These are phyloP conservation scores for Liopterus haemorrhoidalis DNA, from an alignment of 2,888 invertebrate genomes.

Conservation along the genomic window DNA sequence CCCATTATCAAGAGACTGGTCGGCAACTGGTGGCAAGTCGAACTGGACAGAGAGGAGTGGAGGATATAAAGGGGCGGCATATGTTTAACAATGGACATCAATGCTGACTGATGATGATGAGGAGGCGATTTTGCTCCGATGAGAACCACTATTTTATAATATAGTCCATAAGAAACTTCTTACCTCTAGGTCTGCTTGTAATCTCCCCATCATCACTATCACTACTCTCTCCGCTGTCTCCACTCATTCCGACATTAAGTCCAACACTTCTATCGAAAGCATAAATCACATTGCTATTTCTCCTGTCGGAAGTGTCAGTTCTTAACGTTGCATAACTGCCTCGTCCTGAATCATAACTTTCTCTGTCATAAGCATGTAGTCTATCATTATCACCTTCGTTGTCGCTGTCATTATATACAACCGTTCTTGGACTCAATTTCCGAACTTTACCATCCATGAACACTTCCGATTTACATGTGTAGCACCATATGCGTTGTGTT, in stretches of 20 bases:
- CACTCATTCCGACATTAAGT: conserved; percentile 42
- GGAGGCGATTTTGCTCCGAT: conserved; percentile 5
- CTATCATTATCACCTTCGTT: conserved; percentile 34
- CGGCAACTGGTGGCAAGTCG: no score
- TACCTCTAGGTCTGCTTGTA: conserved; percentile 37
- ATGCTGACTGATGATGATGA: conserved; percentile 1
- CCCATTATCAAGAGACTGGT: no score
- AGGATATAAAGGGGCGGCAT: no score
- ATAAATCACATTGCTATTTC: conserved; percentile 10
- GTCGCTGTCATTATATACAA: conserved; percentile 35
- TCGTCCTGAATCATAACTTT: conserved; percentile 39
- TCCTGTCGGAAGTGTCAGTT: conserved; percentile 28
- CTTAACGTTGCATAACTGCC: conserved; percentile 41
- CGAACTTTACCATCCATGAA: conserved; percentile 50
- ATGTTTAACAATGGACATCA: background rate
- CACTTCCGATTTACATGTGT: conserved; percentile 77
- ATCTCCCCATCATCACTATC: conserved; percentile 44
- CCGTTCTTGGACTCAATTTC: conserved; percentile 41
- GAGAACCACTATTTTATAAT: conserved; percentile 41
- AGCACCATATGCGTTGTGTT: conserved; percentile 84
- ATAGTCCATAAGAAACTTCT: no score
- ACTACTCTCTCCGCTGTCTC: conserved; percentile 42
- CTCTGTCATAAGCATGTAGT: conserved; percentile 14
- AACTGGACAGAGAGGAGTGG: no score
- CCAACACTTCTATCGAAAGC: conserved; percentile 34